phyloP scores from a whole-genome alignment of 1,140 invertebrate species.

The Drosophila subobscura region DNA sequence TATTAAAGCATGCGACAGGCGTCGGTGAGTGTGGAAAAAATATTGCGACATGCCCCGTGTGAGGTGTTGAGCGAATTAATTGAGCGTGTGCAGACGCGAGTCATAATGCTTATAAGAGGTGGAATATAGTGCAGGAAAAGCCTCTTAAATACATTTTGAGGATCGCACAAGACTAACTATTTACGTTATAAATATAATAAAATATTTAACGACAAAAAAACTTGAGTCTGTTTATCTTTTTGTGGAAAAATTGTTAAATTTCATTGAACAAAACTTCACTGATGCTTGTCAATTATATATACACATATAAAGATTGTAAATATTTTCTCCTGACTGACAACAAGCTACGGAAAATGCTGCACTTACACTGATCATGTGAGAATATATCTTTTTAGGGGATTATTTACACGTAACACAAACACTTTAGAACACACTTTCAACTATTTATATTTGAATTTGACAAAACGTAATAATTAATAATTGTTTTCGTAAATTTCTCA shows the following conservation, averaged over 20 bases:
- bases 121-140: too few relatives aligned
- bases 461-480: slow-evolving; percentile 24
- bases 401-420: slow-evolving; percentile 40
- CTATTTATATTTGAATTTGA: slow-evolving; percentile 17
- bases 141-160: too few relatives aligned
- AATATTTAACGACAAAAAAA: too few relatives aligned
- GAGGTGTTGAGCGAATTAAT: slow-evolving; percentile 72
- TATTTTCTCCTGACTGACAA: too few relatives aligned
- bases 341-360: neutral
- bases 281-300: too few relatives aligned
- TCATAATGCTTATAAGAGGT: too few relatives aligned
- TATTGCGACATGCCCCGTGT: slow-evolving; percentile 61
- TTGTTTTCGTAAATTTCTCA: slow-evolving; percentile 32
- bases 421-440: slow-evolving; percentile 8
- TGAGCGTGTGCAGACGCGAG: slow-evolving; percentile 29
- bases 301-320: too few relatives aligned
- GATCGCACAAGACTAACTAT: too few relatives aligned
- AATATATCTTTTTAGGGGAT: slow-evolving; percentile 9
- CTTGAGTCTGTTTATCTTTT: too few relatives aligned
- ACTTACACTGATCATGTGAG: slow-evolving; percentile 12
- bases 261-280: too few relatives aligned
- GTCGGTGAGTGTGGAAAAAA: slow-evolving; percentile 19
- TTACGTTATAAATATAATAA: too few relatives aligned
- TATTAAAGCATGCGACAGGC: slow-evolving; percentile 64
- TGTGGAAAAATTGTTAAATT: too few relatives aligned